Evolutionary conservation across 2,888 invertebrate species (phyloP).

Genomic region (Amiota communis): DNA sequence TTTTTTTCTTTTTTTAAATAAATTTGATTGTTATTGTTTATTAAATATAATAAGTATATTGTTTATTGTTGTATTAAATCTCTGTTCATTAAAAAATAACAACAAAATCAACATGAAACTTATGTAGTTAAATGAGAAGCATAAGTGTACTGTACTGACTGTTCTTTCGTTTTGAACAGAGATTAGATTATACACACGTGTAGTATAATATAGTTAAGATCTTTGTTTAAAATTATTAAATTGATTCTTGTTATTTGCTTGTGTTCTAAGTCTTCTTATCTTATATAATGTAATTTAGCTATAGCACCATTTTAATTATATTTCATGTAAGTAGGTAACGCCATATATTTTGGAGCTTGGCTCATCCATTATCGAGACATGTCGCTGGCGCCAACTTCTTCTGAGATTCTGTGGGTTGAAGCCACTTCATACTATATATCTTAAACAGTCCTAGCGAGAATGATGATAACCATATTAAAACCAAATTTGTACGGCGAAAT

Average conservation of each 20-base stretch:
- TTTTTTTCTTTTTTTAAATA: constrained; percentile 3
- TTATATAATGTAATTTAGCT: constrained; percentile 68
- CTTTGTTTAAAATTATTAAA: constrained; percentile 40
- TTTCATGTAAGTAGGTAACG: constrained; percentile 20
- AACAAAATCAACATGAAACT: background rate
- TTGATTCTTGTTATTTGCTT: constrained; percentile 38
- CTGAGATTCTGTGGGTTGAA: no score
- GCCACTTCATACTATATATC: no score
- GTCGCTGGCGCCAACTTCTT: no score
- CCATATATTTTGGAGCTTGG: no score
- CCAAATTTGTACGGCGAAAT: no score
- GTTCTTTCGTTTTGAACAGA: background rate
- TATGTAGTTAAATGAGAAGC: background rate
- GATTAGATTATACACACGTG: background rate
- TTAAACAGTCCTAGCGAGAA: no score
- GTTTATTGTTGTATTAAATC: background rate
- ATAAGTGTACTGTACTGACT: background rate
- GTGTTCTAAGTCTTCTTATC: constrained; percentile 53
- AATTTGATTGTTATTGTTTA: constrained; percentile 4
- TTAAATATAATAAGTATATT: background rate
- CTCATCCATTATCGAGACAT: no score
- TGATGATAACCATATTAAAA: no score
- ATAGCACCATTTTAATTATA: constrained; percentile 68
- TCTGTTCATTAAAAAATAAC: background rate
- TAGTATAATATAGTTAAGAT: background rate